phyloP scores from a whole-genome alignment of 2,888 invertebrate genomes.

The Dynastes tityus region DNA sequence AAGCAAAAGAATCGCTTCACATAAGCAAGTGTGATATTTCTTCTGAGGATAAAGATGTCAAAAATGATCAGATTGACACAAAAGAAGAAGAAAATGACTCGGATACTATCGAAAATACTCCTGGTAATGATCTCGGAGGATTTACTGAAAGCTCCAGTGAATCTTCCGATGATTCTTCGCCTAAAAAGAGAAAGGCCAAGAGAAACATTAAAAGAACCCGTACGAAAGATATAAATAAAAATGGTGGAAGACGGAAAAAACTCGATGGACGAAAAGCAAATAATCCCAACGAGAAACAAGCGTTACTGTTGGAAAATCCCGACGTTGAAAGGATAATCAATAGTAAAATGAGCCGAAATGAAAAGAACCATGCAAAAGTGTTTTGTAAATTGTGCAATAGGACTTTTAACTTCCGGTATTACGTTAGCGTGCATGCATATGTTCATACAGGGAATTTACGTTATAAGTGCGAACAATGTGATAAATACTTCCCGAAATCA shows the following conservation, averaged over 20 bases:
- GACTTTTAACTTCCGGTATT: slow-evolving; percentile 16
- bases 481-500: slow-evolving; percentile 5
- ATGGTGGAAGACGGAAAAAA: not conserved
- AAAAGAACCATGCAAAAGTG: slow-evolving; percentile 4
- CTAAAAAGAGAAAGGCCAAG: not conserved
- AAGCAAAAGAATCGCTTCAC: too few relatives aligned
- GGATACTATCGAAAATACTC: not conserved
- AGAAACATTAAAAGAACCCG: too few relatives aligned
- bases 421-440: not conserved
- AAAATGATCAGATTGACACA: not conserved
- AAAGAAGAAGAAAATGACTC: not conserved
- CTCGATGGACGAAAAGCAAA: not conserved
- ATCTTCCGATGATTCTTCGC: not conserved
- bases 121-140: not conserved
- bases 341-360: slow-evolving; percentile 3
- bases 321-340: slow-evolving; percentile 16
- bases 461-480: slow-evolving; percentile 35
- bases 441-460: slow-evolving; percentile 12
- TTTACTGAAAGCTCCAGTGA: not conserved
- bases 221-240: not conserved
- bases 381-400: slow-evolving; percentile 23
- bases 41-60: not conserved
- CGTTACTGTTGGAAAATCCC: not conserved
- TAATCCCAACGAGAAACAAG: not conserved
- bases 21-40: too few relatives aligned